Conservation (phyloP, 2,113 vertebrate genomes). For the Axis porcinus region DNA sequence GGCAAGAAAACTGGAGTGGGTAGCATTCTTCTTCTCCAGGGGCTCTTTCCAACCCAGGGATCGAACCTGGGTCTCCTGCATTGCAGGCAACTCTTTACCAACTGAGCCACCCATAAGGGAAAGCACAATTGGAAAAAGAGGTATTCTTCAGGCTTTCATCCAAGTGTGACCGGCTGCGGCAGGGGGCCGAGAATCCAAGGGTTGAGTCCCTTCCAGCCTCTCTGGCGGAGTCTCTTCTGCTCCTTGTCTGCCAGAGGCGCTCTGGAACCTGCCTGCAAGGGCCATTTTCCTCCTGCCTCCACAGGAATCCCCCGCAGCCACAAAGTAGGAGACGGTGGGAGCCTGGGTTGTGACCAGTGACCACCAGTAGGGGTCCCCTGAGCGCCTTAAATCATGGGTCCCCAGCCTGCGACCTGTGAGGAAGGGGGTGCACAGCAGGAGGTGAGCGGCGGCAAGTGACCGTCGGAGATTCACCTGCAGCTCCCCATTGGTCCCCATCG, state of each 20-base stretch:
- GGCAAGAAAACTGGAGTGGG: not conserved
- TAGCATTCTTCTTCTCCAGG: not conserved
- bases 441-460: rapidly evolving
- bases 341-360: not conserved
- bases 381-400: not conserved
- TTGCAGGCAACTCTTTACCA: not conserved
- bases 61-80: not conserved
- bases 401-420: not conserved
- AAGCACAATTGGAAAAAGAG: not conserved
- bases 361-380: no score
- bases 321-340: not conserved
- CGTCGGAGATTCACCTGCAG: not conserved
- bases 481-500: not conserved
- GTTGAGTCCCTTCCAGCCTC: rapidly evolving
- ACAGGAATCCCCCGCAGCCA: not conserved
- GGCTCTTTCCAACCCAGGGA: not conserved
- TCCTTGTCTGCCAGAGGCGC: not conserved
- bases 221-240: not conserved
- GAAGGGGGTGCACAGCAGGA: not conserved
- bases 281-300: not conserved
- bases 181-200: no score
- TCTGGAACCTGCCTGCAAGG: not conserved
- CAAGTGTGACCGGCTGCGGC: not conserved
- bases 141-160: not conserved
- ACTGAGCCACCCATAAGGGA: not conserved